Conservation (phyloP, 2,888 invertebrate genomes). For the Lamellibrachia columna region DNA sequence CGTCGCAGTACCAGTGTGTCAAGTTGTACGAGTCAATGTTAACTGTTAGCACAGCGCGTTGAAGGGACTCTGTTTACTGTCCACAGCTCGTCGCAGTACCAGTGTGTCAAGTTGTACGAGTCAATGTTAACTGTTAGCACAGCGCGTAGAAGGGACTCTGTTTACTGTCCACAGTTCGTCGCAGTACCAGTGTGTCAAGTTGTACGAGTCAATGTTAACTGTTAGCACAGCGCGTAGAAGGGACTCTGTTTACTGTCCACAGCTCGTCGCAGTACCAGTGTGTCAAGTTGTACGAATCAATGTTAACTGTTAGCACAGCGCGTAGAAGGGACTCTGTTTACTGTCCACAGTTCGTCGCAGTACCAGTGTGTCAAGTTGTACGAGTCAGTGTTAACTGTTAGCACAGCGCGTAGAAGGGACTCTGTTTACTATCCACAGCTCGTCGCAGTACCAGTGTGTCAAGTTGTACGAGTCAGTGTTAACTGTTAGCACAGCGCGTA, state of each 20-base stretch:
- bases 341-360: neutral
- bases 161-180: neutral
- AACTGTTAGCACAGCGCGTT: neutral
- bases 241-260: neutral
- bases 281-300: conserved; percentile 7
- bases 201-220: too few relatives aligned
- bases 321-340: neutral
- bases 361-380: conserved; percentile 5
- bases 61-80: neutral
- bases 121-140: too few relatives aligned
- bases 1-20: neutral
- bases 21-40: too few relatives aligned
- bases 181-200: neutral
- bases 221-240: neutral
- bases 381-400: too few relatives aligned
- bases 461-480: too few relatives aligned
- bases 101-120: neutral
- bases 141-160: neutral
- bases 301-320: too few relatives aligned
- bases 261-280: neutral
- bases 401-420: neutral
- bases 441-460: neutral
- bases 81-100: neutral
- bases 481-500: neutral
- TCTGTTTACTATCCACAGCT: neutral